Conservation (phyloP, 2,113 vertebrate species). For the Chlorodrepanis virens region DNA sequence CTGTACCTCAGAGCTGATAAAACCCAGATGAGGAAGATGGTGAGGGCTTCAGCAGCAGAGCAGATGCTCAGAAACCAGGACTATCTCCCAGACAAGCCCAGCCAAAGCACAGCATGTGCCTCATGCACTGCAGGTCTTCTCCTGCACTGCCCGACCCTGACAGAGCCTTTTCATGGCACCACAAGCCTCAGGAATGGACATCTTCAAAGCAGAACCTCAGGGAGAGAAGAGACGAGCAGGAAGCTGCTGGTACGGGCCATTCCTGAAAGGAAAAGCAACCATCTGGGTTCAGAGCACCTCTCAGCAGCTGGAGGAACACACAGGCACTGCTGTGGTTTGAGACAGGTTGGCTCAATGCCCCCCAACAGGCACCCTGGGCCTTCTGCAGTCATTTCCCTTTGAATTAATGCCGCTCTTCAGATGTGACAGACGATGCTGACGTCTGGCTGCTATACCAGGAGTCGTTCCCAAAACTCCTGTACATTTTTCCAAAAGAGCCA, state of each 20-base stretch:
- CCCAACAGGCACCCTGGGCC: fast-evolving
- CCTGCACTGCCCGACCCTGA: not conserved
- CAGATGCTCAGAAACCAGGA: not conserved
- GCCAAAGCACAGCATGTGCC: not conserved
- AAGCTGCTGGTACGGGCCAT: not conserved
- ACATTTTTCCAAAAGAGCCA: not conserved
- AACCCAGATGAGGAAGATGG: not conserved
- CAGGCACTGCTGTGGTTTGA: not conserved
- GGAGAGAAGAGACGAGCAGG: not conserved
- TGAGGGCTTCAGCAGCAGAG: not conserved
- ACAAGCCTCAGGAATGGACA: not conserved
- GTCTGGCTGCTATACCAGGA: not conserved
- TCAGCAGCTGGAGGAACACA: not conserved
- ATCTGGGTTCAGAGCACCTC: not conserved
- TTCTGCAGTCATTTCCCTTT: not conserved
- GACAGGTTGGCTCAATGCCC: not conserved
- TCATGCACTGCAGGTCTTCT: not conserved
- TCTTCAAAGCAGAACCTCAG: not conserved
- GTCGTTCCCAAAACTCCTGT: not conserved
- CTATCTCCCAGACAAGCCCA: not conserved
- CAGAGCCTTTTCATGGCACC: not conserved
- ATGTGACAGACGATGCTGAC: not conserved
- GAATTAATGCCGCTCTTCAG: not conserved
- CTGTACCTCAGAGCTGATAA: not conserved
- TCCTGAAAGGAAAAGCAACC: not conserved